Base-by-base conservation (phyloP, 2,113 vertebrate genomes). In the Neodon shergylaensis region DNA sequence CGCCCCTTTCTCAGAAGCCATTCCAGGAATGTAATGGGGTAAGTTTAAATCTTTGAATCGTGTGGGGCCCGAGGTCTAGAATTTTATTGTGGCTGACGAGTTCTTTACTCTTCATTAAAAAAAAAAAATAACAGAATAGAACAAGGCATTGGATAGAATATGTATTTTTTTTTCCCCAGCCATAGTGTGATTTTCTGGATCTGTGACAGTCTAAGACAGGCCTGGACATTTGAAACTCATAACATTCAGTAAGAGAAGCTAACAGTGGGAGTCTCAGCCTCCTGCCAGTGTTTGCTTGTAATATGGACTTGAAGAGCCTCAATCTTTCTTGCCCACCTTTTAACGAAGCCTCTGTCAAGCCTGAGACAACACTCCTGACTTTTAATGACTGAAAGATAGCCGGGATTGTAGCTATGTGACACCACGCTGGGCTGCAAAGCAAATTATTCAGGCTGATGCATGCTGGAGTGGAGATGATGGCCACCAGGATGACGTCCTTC, bases 21-120 rank as follows among this genome's bases (percentile, higher is more conserved):
- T 88, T 54, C 28, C 72, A 87, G 88, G 65, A 94, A 58, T 49
- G n/a, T 73, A 84, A 78, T 83, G 36, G 73, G 82, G 79, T 91
- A 52, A 82, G 88, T 91, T 3, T 39, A 28, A n/a, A 52, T 92
- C 36, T 92, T 91, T 76, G 72, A 31, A 33, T 24, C 74, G 16
- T 47, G 72, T 63, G 36, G 49, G 54, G 39, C 5, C 4, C 54
- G 86, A 95, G 54, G 63, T 36, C 74, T 70, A 52, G 63, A 44
- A 36, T 85, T 91, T 84, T 92, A 36, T 26, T 72, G 49, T 81
- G 52, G 19, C 5, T 58, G 39, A 86, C 33, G 21, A 28, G 42
- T 73, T 65, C 33, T 84, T 91, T 84, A 42, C 33, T 39, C n/a
- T 94, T 72, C n/a, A 66, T 81, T 26, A 82, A 92, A 17, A 91